Percentiles rank a stretch among this genome's conserved stretches.
phyloP scores from a whole-genome alignment of 2,113 vertebrate species.

The Synchiropus splendidus region DNA sequence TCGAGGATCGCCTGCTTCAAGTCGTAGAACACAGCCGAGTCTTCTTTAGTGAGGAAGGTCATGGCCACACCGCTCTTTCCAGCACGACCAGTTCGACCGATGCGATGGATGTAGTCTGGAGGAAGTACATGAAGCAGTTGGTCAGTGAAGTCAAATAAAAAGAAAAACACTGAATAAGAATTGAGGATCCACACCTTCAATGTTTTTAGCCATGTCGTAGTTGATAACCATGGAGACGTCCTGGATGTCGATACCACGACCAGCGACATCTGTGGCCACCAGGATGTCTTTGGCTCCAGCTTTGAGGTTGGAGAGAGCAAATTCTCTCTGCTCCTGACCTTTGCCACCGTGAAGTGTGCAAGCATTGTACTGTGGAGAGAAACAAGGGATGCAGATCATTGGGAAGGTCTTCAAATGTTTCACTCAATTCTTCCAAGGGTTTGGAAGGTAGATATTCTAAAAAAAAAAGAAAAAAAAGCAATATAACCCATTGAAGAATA shows the following conservation, averaged over 20 bases:
- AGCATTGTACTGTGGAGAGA: constrained; percentile 81
- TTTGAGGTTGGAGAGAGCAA: constrained; percentile 95
- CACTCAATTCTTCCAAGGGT: no score
- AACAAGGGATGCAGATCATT: no score
- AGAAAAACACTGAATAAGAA: neutral
- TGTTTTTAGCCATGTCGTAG: constrained; percentile 99
- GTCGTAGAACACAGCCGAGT: constrained; percentile 91
- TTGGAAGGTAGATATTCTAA: no score
- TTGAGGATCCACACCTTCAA: constrained; percentile 75
- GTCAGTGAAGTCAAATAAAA: neutral
- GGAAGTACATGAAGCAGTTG: neutral
- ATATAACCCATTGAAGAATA: no score
- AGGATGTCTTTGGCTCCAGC: constrained; percentile 96
- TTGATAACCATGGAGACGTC: constrained; percentile 97
- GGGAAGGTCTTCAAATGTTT: no score
- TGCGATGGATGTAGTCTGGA: constrained; percentile 95
- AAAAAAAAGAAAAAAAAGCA: no score
- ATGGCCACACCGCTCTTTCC: constrained; percentile 94
- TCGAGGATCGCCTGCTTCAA: constrained; percentile 95
- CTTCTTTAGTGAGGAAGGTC: constrained; percentile 98
- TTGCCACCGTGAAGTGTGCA: constrained; percentile 96
- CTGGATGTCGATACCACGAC: constrained; percentile 95
- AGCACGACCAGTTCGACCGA: constrained; percentile 90
- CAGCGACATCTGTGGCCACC: constrained; percentile 95
- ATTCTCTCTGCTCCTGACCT: constrained; percentile 96